Conservation (phyloP, 2,113 vertebrate genomes). For the Burhinus bistriatus region DNA sequence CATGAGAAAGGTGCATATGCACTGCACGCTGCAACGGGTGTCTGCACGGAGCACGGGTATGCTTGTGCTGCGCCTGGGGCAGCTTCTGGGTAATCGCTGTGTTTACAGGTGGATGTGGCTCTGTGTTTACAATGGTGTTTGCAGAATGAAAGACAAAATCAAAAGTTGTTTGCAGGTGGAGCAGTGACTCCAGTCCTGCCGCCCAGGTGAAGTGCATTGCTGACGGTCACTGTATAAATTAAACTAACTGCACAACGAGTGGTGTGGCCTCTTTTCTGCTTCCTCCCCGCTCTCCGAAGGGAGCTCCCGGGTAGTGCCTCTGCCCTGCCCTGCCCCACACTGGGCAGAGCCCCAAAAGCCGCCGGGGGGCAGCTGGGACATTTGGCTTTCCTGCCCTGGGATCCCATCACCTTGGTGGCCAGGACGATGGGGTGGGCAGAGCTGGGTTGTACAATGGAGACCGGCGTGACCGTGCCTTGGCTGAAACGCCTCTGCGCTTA, state of each 20-base stretch:
- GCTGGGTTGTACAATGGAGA: neutral
- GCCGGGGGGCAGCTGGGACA: neutral
- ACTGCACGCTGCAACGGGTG: too few relatives aligned
- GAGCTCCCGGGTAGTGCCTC: too few relatives aligned
- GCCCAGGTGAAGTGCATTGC: neutral
- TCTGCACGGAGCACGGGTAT: too few relatives aligned
- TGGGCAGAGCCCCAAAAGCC: neutral
- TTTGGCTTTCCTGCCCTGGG: neutral
- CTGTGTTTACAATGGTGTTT: neutral
- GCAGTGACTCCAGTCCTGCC: neutral
- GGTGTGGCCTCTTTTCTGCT: neutral
- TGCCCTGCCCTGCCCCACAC: too few relatives aligned
- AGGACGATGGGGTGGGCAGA: rapidly evolving
- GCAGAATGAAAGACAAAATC: neutral
- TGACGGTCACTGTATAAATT: neutral
- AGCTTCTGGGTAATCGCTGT: rapidly evolving
- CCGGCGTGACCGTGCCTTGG: rapidly evolving
- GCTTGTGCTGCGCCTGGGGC: neutral
- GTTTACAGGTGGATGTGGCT: neutral
- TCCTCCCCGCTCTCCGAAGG: rapidly evolving
- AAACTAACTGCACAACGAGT: neutral
- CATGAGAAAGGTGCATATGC: rapidly evolving
- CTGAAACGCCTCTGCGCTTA: neutral
- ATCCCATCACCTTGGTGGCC: rapidly evolving
- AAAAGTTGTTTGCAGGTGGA: rapidly evolving